Conservation (phyloP, 92 coral and sea anemone species). For the Palythoa caribaeorum region DNA sequence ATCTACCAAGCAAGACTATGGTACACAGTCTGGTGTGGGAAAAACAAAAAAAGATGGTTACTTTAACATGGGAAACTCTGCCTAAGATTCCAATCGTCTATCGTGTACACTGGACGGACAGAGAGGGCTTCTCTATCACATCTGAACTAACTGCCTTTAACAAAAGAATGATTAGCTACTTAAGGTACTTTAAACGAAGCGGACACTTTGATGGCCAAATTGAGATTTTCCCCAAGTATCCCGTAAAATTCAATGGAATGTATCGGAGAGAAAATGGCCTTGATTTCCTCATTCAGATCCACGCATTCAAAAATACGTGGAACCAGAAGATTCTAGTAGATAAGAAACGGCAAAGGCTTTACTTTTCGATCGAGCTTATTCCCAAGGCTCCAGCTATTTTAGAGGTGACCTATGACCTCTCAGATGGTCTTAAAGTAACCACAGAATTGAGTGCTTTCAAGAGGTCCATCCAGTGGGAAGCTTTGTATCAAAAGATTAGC, state of each 20-base stretch:
- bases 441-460: constrained; percentile 76
- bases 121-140: constrained; percentile 66
- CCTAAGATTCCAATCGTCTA: constrained; percentile 69
- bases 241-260: constrained; percentile 72
- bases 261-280: constrained; percentile 76
- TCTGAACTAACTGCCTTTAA: constrained; percentile 64
- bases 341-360: constrained; percentile 62
- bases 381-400: constrained; percentile 78
- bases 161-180: constrained; percentile 70
- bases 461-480: constrained; percentile 71
- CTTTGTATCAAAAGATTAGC: constrained; percentile 65
- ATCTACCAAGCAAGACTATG: constrained; percentile 85
- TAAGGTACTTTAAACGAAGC: constrained; percentile 55
- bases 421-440: constrained; percentile 75
- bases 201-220: constrained; percentile 74
- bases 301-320: constrained; percentile 85
- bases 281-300: constrained; percentile 65
- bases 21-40: constrained; percentile 77
- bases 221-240: constrained; percentile 70
- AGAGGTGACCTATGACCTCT: constrained; percentile 76
- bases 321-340: constrained; percentile 75
- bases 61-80: constrained; percentile 58
- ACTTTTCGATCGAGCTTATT: constrained; percentile 74
- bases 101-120: constrained; percentile 69
- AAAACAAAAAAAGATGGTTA: constrained; percentile 65